Base-by-base conservation (phyloP, 1,140 invertebrate species). In the Diuraphis noxia region DNA sequence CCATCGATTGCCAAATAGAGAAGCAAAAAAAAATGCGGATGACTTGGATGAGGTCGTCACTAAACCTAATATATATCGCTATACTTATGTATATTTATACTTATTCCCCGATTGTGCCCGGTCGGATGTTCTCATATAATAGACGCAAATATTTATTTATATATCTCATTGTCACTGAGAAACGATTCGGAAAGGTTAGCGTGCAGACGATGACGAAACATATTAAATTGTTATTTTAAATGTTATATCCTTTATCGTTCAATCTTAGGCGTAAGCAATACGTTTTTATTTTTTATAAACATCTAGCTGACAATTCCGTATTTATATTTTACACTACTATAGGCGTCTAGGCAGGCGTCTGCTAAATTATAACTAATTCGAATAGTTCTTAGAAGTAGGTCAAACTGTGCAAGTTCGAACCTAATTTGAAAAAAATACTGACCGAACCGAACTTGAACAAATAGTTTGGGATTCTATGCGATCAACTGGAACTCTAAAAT, bases 1-100 rank as follows among this genome's bases (percentile, higher is more conserved):
- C 46, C 43, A 86, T 86, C 43, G 43, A 86, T 86, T 86, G 82
- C 82, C 82, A 43, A 84, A 84, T 43, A 49, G 19, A 86, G 82
- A 84, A 38, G 36, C 19, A 49, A 49, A 25, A 81, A 38, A 81
- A 81, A 84, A n/a, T n/a, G n/a, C n/a, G n/a, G n/a, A n/a, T n/a
- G n/a, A 34, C 17, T n/a, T n/a, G 81, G 25, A 43, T 30, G 40
- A 84, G 81, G 81, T 41, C 81, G 38, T 40, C n/a, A 4, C 30
- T 46, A 46, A 43, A 84, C 82, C 56, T 63, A 72, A 34, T n/a
- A n/a, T 17, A n/a, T 17, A n/a, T 17, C 19, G 6, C 19, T 49
- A 21, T 49, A 49, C 46, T 6, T 49, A 43, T 41, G 21, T 7
- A 41, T 34, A 41, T 43, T 84, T 84, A 84, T 84, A 43, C 46